phyloP scores from a whole-genome alignment of 2,797 vertebrate genomes.

The Gymnopithys bicolor region DNA sequence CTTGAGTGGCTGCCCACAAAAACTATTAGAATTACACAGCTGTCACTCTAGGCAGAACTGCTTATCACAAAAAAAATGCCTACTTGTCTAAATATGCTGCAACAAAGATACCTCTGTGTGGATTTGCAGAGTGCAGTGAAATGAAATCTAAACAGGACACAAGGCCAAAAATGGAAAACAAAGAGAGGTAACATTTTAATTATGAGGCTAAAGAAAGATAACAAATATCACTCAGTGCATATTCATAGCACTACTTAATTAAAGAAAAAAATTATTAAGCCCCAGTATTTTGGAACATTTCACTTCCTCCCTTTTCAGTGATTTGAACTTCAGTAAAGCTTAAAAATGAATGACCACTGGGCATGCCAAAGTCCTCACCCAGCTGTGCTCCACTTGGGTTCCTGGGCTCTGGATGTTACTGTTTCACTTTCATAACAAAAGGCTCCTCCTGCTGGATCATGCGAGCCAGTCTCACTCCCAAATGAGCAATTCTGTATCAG shows the following conservation, averaged over 20 bases:
- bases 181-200: neutral
- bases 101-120: neutral
- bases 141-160: neutral
- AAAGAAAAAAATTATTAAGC: neutral
- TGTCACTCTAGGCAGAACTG: neutral
- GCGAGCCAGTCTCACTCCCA: neutral
- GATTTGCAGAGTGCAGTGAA: neutral
- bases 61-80: neutral
- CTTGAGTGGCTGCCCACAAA: neutral
- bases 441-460: neutral
- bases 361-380: neutral
- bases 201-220: neutral
- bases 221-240: neutral
- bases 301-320: neutral
- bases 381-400: neutral
- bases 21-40: neutral
- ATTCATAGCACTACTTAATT: neutral
- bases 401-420: neutral
- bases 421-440: neutral
- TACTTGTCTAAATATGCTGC: neutral
- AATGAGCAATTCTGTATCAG: rapidly evolving
- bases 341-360: neutral
- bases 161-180: neutral
- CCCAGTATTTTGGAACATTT: neutral
- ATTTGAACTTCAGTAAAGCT: neutral